phyloP scores from a whole-genome alignment of 2,888 invertebrate genomes.

The Troglohyphantes excavatus region DNA sequence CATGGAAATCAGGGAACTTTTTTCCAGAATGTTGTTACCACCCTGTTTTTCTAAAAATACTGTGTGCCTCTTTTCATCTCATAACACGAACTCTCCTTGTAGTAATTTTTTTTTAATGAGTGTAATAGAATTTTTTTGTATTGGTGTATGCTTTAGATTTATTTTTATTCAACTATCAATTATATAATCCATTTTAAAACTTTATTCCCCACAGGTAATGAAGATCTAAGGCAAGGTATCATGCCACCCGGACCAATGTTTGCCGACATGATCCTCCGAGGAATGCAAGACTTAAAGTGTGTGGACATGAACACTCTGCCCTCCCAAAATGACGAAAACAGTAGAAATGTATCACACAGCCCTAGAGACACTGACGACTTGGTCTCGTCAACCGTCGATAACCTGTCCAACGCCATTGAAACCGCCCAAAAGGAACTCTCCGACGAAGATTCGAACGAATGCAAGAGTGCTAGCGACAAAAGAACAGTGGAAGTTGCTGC shows the following conservation, averaged over 20 bases:
- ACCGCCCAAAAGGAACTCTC: slow-evolving; percentile 4
- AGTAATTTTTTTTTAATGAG: too few relatives aligned
- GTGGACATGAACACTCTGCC: slow-evolving; percentile 13
- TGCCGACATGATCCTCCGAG: slow-evolving; percentile 29
- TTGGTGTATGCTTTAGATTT: too few relatives aligned
- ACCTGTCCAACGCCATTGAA: slow-evolving; percentile 7
- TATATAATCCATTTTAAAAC: too few relatives aligned
- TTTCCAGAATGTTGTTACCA: too few relatives aligned
- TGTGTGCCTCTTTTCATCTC: too few relatives aligned
- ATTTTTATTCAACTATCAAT: too few relatives aligned
- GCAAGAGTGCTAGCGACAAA: slow-evolving; percentile 7
- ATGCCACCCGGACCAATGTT: slow-evolving; percentile 38
- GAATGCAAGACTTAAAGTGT: slow-evolving; percentile 46
- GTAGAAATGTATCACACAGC: slow-evolving; percentile 8
- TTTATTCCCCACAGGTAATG: slow-evolving; percentile 17
- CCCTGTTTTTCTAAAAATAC: too few relatives aligned
- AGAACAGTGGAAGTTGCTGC: slow-evolving; percentile 10
- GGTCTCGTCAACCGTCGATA: background rate
- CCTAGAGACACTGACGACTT: slow-evolving; percentile 35
- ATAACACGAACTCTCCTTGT: too few relatives aligned
- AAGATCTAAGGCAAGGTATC: slow-evolving; percentile 55
- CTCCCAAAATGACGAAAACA: slow-evolving; percentile 34
- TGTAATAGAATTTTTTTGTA: too few relatives aligned
- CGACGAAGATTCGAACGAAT: slow-evolving; percentile 16
- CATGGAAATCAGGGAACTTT: too few relatives aligned